Conservation (phyloP, 2,113 vertebrate genomes). For the Murina feae region DNA sequence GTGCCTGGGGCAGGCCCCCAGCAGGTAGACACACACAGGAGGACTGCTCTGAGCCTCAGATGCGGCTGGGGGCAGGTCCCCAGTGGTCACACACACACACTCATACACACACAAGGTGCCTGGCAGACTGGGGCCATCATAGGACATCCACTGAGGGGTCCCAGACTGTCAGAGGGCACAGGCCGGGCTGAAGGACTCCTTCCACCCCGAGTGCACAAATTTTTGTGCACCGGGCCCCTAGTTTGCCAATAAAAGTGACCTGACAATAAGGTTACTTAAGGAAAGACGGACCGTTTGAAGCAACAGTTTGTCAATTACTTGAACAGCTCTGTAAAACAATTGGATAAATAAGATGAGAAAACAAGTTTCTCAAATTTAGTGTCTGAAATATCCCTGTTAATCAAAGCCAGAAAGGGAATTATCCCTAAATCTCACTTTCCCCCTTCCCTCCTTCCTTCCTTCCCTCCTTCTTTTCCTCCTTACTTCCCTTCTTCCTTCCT, state of each 20-base stretch:
- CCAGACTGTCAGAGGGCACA: too few species aligned
- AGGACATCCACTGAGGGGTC: too few species aligned
- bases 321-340: not conserved
- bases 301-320: not conserved
- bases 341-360: not conserved
- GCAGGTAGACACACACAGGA: too few species aligned
- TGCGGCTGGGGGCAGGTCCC: too few species aligned
- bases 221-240: too few species aligned
- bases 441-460: not conserved
- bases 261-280: not conserved
- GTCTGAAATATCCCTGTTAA: not conserved
- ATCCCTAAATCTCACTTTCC: not conserved
- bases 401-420: not conserved
- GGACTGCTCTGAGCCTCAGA: too few species aligned
- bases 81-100: too few species aligned
- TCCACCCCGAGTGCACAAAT: too few species aligned
- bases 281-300: not conserved
- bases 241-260: not conserved
- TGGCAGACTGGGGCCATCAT: too few species aligned
- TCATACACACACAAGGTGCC: too few species aligned
- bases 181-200: too few species aligned
- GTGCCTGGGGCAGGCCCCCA: too few species aligned
- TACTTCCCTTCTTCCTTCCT: fast-evolving
- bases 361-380: not conserved
- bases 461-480: fast-evolving